Evolutionary conservation across 2,113 vertebrate genomes (phyloP).

Genomic region (Anhinga anhinga): DNA sequence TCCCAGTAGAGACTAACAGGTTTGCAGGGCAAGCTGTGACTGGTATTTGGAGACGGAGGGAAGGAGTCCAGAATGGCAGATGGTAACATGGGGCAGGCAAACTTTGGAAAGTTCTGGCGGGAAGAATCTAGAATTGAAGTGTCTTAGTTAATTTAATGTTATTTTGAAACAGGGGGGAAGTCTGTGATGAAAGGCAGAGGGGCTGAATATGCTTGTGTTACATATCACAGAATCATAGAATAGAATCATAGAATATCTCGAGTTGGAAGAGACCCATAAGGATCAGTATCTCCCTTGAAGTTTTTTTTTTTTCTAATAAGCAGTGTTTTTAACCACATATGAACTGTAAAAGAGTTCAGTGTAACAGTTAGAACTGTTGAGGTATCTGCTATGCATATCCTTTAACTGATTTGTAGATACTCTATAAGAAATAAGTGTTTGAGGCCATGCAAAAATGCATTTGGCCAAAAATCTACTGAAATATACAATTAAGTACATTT

Average conservation of each 20-base stretch:
- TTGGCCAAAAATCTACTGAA: background rate
- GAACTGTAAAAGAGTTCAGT: background rate
- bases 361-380: background rate
- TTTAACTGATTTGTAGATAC: background rate
- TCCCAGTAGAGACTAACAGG: background rate
- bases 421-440: background rate
- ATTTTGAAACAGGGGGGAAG: background rate
- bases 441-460: background rate
- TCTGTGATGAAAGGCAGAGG: background rate
- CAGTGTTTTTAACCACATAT: background rate
- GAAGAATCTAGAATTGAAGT: background rate
- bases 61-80: slow-evolving; percentile 20
- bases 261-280: background rate
- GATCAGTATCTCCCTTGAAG: background rate
- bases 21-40: slow-evolving; percentile 2
- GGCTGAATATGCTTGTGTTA: background rate
- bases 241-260: background rate
- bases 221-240: background rate
- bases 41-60: background rate
- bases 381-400: background rate
- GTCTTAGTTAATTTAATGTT: background rate
- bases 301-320: background rate
- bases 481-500: background rate
- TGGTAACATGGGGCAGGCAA: background rate
- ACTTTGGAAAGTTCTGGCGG: background rate